Conservation (phyloP, 2,113 vertebrate species). For the Toxotes chatareus region DNA sequence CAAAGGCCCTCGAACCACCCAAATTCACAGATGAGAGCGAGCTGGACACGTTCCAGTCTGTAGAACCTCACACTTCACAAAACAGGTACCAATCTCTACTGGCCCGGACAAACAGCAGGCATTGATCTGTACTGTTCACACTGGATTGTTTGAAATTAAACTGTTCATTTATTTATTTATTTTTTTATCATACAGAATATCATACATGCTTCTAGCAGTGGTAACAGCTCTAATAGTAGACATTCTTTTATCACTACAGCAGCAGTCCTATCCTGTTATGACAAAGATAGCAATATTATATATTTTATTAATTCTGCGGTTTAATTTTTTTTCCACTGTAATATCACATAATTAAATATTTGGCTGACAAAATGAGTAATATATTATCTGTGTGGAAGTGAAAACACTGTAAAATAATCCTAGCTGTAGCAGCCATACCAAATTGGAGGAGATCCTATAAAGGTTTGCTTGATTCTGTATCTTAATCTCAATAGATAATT, state of each 20-base stretch:
- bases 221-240: neutral
- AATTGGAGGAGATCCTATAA: conserved; percentile 60
- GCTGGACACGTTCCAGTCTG: conserved; percentile 52
- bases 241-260: neutral
- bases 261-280: neutral
- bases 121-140: neutral
- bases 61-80: conserved; percentile 40
- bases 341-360: conserved; percentile 15
- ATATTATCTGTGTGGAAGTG: conserved; percentile 33
- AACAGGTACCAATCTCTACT: conserved; percentile 14
- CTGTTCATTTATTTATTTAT: too few species aligned
- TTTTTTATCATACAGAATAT: neutral
- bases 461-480: conserved; percentile 52
- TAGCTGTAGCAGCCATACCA: conserved; percentile 32
- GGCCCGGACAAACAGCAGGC: conserved; percentile 12
- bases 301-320: neutral
- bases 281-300: neutral
- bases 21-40: conserved; percentile 26
- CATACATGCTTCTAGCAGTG: neutral
- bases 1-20: conserved; percentile 42
- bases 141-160: neutral
- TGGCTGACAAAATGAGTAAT: conserved; percentile 18
- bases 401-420: conserved; percentile 35
- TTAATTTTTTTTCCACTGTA: neutral
- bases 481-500: conserved; percentile 56